Conservation (phyloP, 2,888 invertebrate genomes). For the Rotaria magnacalcarata region DNA sequence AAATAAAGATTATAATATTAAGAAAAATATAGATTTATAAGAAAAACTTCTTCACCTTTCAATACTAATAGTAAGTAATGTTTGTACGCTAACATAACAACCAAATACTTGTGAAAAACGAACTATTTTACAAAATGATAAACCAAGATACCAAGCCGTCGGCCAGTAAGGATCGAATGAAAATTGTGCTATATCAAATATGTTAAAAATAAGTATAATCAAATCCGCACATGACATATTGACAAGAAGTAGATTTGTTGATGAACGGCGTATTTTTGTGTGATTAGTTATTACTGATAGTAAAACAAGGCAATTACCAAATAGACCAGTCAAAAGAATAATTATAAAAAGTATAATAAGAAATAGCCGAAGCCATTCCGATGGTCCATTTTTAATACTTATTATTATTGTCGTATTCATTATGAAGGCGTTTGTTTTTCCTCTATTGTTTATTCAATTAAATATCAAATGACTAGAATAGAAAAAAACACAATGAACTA, state of each 20-base stretch:
- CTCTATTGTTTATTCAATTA: too few species aligned
- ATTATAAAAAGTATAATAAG: not conserved
- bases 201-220: not conserved
- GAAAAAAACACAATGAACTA: too few species aligned
- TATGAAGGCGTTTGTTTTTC: too few species aligned
- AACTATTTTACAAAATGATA: conserved; percentile 10
- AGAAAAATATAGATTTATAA: too few species aligned
- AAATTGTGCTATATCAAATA: conserved; percentile 11
- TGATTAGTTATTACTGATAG: not conserved
- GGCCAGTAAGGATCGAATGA: not conserved
- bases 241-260: not conserved
- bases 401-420: not conserved
- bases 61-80: not conserved
- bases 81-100: conserved; percentile 25
- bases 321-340: not conserved
- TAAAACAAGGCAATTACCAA: not conserved
- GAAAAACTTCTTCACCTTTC: not conserved
- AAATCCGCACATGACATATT: conserved; percentile 23
- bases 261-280: not conserved
- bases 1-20: too few species aligned
- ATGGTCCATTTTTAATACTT: not conserved
- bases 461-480: too few species aligned
- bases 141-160: not conserved
- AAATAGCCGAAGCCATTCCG: not conserved
- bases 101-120: conserved; percentile 1